These are phyloP conservation scores for Zeugodacus cucurbitae DNA, from an alignment of 1,140 invertebrate genomes.

Conservation along the genomic window DNA sequence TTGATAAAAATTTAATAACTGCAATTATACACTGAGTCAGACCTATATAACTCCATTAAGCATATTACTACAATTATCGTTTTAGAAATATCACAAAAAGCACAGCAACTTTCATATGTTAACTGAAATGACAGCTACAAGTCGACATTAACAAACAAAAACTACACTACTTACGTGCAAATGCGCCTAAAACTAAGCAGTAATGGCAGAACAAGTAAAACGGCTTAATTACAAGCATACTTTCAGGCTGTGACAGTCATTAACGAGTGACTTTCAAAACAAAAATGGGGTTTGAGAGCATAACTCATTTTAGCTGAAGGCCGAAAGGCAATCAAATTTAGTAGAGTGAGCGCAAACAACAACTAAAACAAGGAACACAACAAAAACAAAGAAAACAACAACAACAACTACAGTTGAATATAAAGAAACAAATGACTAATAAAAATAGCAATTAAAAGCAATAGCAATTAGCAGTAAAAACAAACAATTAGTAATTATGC, in stretches of 20 bases:
- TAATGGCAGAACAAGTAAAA: not conserved
- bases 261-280: not conserved
- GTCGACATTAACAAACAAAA: too few species aligned
- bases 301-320: not conserved
- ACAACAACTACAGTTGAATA: not conserved
- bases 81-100: not conserved
- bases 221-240: not conserved
- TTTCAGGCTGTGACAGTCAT: not conserved
- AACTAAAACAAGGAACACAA: not conserved
- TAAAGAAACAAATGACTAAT: not conserved
- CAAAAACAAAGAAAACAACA: not conserved
- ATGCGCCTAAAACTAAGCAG: not conserved
- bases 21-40: too few species aligned
- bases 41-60: too few species aligned
- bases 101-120: not conserved
- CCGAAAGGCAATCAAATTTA: not conserved
- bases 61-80: too few species aligned
- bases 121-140: not conserved
- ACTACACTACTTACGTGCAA: not conserved
- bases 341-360: not conserved
- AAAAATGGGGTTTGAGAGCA: not conserved
- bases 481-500: slow-evolving; percentile 7
- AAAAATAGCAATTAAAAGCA: slow-evolving; percentile 8
- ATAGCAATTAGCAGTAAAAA: slow-evolving; percentile 31
- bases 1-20: too few species aligned